Base-by-base conservation (phyloP, 2,888 invertebrate species). In the Dichetophora obliterata region DNA sequence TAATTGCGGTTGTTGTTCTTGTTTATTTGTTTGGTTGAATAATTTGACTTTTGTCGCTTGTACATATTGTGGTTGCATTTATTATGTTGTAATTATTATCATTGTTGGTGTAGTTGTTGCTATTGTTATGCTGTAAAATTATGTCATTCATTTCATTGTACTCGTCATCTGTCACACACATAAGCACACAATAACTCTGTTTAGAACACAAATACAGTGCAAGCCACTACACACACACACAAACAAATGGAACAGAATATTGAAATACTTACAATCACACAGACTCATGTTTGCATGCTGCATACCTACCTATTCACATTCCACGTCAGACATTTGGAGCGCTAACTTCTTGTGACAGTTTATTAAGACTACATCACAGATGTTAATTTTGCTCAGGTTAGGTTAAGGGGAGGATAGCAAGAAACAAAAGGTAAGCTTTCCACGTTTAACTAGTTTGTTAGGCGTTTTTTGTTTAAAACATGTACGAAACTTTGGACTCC, bases 141-240 rank as follows among this genome's bases (percentile, higher is more conserved):
- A 76, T 76, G 63, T 70, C 71, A 66, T 57, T 63, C 65, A 76
- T 59, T 59, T 61, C 61, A 65, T n/a, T 66, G 63, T 48, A 52
- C 50, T 57, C 50, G 54, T 65, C 66, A 54, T 54, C 70, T 54
- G 54, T 22, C 54, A 54, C 14, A 22, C 59, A 14, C 27, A 59
- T 27, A 59, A 57, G 11, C 59, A 59, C 2, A 59, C 59, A 27
- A 24, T 14, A 6, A 59, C 59, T 27, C 59, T 27, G 43, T 11
- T 43, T 14, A 43, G 43, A 43, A 14, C 31, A 31, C 31, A 31
- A 3, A 31, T 31, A 31, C 31, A 4, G 31, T 4, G 31, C 3
- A 11, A 43, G 14, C 11, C 43, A 43, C 11, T 14, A 43, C 1
- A 5, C 27, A 24, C 9, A 59, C 5, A 59, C 59, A 22, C 19